Evolutionary conservation across 2,113 vertebrate genomes (phyloP), one percentile per base, ranked within the genome.

Genomic region (Bothrops jararaca): DNA sequence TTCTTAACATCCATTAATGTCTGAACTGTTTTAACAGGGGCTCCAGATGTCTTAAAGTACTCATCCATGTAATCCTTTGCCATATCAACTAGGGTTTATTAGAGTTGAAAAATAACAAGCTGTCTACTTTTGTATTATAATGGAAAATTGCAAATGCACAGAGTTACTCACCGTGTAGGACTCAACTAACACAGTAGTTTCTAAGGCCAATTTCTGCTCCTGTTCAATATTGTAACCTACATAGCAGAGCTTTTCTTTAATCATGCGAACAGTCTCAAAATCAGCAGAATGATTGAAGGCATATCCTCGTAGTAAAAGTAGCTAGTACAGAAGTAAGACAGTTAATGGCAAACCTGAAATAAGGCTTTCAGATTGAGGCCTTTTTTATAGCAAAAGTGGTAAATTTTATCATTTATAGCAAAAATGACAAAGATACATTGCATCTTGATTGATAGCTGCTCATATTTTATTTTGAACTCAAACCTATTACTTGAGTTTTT

Each of bases 201-300:
- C 99, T 96, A 99, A 96, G 0, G 99, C 99, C 96, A 99, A 97
- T 95, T 99, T 99, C 98, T 99, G 99, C 96, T 99, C 99, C 97
- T 99, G 99, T 80, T 99, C 99, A n/a, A 99, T 99, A 97, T 99
- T 99, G 96, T 99, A 99, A 11, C 99, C 99, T 92, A 99, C 99
- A 0, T 99, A 99, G 97, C 99, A 99, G 26, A 99, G 96, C 95
- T 99, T 99, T 93, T 99, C 99, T 98, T 99, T 99, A 98, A 99
- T 99, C 99, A 99, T 99, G 52, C 99, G 98, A 94, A 99, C 99
- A 0, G 99, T 99, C 97, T 99, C 99, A 87, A 99, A 99, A 96
- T 99, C 99, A 89, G 99, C 99, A 56, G 99, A 99, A 95, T 99
- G 99, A 97, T 99, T 99, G 98, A 99, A 99, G 93, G 99, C 99